phyloP scores from a whole-genome alignment of 2,888 invertebrate species.

The Odontocolon sp. region DNA sequence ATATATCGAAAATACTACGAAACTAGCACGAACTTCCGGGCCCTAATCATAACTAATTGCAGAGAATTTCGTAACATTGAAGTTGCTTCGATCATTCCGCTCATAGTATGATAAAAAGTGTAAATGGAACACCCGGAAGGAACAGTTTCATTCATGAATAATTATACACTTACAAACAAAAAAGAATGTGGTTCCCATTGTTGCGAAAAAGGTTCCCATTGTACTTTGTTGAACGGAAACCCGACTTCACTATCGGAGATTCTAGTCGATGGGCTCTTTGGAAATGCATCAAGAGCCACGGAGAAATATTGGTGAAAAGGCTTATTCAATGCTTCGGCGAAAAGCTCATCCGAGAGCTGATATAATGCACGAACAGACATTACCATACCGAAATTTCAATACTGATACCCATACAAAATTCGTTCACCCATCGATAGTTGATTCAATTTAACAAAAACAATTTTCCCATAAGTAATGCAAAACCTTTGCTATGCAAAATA shows the following conservation, averaged over 20 bases:
- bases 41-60: too few species aligned
- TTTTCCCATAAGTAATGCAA: too few species aligned
- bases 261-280: background rate
- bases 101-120: too few species aligned
- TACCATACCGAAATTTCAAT: background rate
- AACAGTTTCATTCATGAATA: background rate
- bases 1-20: too few species aligned
- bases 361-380: background rate
- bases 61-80: too few species aligned
- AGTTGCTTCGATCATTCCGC: too few species aligned
- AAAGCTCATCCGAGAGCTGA: background rate
- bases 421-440: too few species aligned
- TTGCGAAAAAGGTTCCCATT: background rate
- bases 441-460: too few species aligned
- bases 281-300: background rate
- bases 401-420: too few species aligned
- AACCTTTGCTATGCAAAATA: too few species aligned
- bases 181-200: background rate
- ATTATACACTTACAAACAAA: background rate
- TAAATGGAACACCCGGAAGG: background rate
- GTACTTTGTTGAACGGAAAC: slow-evolving; percentile 13
- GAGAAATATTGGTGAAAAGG: background rate
- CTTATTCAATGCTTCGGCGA: background rate
- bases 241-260: background rate
- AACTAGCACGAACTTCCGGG: too few species aligned